Evolutionary conservation across 2,113 vertebrate species (phyloP).

Genomic region (Rhizomys pruinosus): DNA sequence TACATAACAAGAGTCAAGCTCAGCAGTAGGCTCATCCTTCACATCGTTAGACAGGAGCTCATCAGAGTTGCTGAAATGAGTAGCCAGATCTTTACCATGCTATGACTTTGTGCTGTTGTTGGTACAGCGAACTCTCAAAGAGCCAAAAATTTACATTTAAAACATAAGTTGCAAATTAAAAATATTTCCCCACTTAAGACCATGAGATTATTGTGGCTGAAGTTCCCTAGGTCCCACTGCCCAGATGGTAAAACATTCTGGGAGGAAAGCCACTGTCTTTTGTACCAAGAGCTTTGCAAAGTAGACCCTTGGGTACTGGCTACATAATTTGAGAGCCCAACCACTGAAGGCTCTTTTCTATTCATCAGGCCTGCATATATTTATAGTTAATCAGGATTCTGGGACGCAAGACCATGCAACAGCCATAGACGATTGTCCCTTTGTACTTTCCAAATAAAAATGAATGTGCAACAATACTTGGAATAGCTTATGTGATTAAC

Average conservation of each 20-base stretch:
- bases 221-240: not conserved
- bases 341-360: not conserved
- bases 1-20: not conserved
- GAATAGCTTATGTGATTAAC: constrained; percentile 33
- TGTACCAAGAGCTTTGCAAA: constrained; percentile 35
- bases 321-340: not conserved
- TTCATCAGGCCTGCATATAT: not conserved
- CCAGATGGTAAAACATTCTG: not conserved
- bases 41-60: not conserved
- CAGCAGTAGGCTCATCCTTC: not conserved
- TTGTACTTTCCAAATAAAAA: constrained; percentile 48
- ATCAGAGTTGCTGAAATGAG: not conserved
- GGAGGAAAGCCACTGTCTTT: not conserved
- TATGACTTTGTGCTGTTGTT: not conserved
- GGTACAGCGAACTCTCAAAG: not conserved
- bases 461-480: constrained; percentile 56
- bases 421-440: constrained; percentile 5
- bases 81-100: not conserved
- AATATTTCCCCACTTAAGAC: not conserved
- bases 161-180: not conserved
- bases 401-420: not conserved
- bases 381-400: constrained; percentile 22
- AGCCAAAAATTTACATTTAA: constrained; percentile 37
- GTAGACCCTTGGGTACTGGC: not conserved
- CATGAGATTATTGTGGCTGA: not conserved